phyloP scores from a whole-genome alignment of 2,113 vertebrate genomes.

The Lepus timidus region DNA sequence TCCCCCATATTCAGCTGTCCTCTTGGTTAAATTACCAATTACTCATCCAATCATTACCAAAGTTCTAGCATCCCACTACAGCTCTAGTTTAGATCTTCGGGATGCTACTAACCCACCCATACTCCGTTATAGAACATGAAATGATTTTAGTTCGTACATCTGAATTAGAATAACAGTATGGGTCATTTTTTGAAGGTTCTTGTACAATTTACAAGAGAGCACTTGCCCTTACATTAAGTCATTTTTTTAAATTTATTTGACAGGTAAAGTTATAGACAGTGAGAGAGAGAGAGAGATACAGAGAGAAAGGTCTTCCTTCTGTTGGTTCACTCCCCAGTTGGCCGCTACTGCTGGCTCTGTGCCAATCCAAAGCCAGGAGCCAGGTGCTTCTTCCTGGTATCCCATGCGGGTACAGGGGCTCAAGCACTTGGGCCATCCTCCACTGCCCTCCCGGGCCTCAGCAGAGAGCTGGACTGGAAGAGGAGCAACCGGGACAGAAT shows the following conservation, averaged over 20 bases:
- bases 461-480: too few species aligned
- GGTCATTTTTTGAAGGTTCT: not conserved
- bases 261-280: too few species aligned
- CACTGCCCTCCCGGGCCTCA: too few species aligned
- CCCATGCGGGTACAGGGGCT: too few species aligned
- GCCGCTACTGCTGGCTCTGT: too few species aligned
- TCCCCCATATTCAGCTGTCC: not conserved
- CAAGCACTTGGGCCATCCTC: too few species aligned
- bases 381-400: too few species aligned
- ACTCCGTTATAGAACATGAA: not conserved
- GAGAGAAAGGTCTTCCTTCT: too few species aligned
- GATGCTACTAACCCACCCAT: not conserved
- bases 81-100: slow-evolving; percentile 7
- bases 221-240: not conserved
- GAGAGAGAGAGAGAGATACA: too few species aligned
- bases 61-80: not conserved
- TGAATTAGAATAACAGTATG: not conserved
- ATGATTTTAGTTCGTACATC: not conserved
- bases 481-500: too few species aligned
- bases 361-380: too few species aligned
- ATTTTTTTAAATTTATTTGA: not conserved
- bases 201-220: not conserved
- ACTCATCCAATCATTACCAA: not conserved
- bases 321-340: too few species aligned
- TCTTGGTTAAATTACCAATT: not conserved